Percentiles rank a stretch among this genome's conserved stretches.
These are phyloP conservation scores for Protobothrops flavoviridis DNA, from an alignment of 2,113 vertebrate genomes.

Conservation along the genomic window DNA sequence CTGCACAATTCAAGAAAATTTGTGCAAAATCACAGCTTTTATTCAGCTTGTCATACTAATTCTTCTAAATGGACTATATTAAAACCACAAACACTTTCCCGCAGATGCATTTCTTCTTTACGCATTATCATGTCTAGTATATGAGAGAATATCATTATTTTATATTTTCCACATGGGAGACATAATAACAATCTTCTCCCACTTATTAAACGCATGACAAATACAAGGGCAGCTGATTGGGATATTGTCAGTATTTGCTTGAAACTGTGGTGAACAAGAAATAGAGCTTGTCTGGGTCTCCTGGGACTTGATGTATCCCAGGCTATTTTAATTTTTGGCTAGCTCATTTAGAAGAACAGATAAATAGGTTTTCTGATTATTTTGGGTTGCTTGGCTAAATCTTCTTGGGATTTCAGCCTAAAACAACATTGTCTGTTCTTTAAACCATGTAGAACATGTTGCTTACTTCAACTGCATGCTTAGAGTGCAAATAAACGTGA, in stretches of 20 bases:
- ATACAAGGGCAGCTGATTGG: not conserved
- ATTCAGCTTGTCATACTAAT: not conserved
- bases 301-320: constrained; percentile 39
- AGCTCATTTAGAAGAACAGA: not conserved
- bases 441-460: not conserved
- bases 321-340: constrained; percentile 32
- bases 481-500: not conserved
- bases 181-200: not conserved
- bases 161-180: not conserved
- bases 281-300: not conserved
- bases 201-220: not conserved
- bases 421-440: constrained; percentile 17
- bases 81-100: not conserved
- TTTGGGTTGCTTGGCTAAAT: constrained; percentile 14
- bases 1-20: not conserved
- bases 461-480: constrained; percentile 6
- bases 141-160: not conserved
- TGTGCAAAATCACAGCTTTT: not conserved
- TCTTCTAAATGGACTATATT: not conserved
- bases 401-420: constrained; percentile 11
- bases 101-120: not conserved
- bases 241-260: not conserved
- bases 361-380: constrained; percentile 17
- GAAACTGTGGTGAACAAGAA: not conserved
- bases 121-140: not conserved